Percentiles rank a stretch among this genome's conserved stretches.
phyloP scores from a whole-genome alignment of 2,113 vertebrate species.

The Apistogramma diplotaenia region DNA sequence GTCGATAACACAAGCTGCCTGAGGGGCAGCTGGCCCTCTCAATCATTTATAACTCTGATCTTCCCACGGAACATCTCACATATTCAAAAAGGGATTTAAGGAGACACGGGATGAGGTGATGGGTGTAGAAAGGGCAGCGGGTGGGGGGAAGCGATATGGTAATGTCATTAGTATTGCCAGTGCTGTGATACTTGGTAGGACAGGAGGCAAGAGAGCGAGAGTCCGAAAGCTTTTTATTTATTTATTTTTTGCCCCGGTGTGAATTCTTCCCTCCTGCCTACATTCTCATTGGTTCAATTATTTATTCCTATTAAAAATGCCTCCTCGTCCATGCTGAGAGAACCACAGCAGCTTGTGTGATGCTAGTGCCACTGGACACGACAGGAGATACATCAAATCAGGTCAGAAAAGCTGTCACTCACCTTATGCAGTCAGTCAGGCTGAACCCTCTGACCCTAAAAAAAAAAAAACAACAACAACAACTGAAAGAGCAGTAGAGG shows the following conservation, averaged over 20 bases:
- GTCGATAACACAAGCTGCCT: slow-evolving; percentile 8
- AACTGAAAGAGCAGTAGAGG: not conserved
- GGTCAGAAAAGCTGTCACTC: not conserved
- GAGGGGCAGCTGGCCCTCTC: slow-evolving; percentile 42
- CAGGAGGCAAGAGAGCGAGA: slow-evolving; percentile 23
- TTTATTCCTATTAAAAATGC: slow-evolving; percentile 39
- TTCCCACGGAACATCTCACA: slow-evolving; percentile 68
- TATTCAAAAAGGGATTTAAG: slow-evolving; percentile 57
- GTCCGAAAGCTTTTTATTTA: slow-evolving; percentile 35
- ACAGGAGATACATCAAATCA: slow-evolving; percentile 27
- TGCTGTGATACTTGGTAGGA: slow-evolving; percentile 27
- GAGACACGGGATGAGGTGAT: slow-evolving; percentile 62
- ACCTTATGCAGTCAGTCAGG: slow-evolving; percentile 26
- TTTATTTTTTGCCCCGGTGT: slow-evolving; percentile 19
- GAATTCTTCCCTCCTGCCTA: slow-evolving; percentile 23
- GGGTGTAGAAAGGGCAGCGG: slow-evolving; percentile 38
- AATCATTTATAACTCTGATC: slow-evolving; percentile 58
- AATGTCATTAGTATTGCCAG: slow-evolving; percentile 60
- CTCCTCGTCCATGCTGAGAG: not conserved
- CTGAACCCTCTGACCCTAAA: slow-evolving; percentile 50
- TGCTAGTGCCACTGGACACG: not conserved
- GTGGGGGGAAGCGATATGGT: slow-evolving; percentile 51
- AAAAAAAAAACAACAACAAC: slow-evolving; percentile 37
- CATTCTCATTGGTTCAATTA: slow-evolving; percentile 2
- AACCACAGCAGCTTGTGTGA: not conserved